Conservation (phyloP, 2,888 invertebrate genomes). For the Phoenoteleia sp. region DNA sequence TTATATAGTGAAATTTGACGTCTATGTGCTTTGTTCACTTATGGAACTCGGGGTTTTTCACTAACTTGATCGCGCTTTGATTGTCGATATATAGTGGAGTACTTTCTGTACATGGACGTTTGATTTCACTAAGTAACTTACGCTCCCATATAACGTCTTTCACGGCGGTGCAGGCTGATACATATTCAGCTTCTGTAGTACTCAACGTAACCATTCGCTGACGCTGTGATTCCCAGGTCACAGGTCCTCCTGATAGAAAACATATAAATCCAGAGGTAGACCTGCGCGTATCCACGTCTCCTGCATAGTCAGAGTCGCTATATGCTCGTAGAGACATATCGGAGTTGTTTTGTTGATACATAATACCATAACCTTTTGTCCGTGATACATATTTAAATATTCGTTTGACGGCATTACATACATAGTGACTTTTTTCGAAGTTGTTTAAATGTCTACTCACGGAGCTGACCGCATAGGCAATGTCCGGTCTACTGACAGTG, state of each 20-base stretch:
- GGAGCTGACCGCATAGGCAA: slow-evolving; percentile 35
- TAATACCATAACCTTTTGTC: slow-evolving; percentile 12
- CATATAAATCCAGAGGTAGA: slow-evolving; percentile 62
- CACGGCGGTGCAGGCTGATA: background rate
- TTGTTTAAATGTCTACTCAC: slow-evolving; percentile 30
- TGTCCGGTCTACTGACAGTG: slow-evolving; percentile 33
- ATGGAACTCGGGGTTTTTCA: slow-evolving; percentile 73
- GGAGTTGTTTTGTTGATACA: too few relatives aligned
- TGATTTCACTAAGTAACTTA: too few relatives aligned
- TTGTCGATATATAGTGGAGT: slow-evolving; percentile 71
- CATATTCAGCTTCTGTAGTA: too few relatives aligned
- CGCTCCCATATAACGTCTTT: too few relatives aligned
- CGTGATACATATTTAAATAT: slow-evolving; percentile 49
- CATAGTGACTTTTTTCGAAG: slow-evolving; percentile 13
- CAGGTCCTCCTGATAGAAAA: slow-evolving; percentile 44
- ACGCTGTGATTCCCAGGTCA: slow-evolving; percentile 62
- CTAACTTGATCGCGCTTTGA: slow-evolving; percentile 72
- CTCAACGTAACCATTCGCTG: slow-evolving; percentile 70
- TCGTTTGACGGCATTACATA: slow-evolving; percentile 52
- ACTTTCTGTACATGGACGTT: background rate
- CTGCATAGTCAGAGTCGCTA: slow-evolving; percentile 71
- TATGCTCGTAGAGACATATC: too few relatives aligned
- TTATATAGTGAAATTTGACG: slow-evolving; percentile 69
- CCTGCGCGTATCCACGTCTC: slow-evolving; percentile 54
- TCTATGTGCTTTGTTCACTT: slow-evolving; percentile 75